A percentile compares a stretch with the other conserved stretches of the same genome.
These are phyloP conservation scores for Sacculina carcini DNA, from an alignment of 2,888 invertebrate genomes.

Conservation along the genomic window DNA sequence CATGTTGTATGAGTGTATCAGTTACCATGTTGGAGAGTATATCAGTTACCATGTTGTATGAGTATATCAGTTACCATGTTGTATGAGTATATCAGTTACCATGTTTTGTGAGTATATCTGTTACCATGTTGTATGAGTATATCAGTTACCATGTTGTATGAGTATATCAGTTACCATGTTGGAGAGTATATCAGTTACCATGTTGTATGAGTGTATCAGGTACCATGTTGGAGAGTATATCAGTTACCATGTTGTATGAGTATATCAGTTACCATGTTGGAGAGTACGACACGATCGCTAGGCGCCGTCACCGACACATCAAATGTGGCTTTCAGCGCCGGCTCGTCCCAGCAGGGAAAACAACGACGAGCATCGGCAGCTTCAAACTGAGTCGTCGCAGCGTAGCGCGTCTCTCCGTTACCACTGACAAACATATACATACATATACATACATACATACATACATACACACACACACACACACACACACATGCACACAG, in stretches of 20 bases:
- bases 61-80: too few species aligned
- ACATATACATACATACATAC: too few species aligned
- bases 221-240: constrained; percentile 5
- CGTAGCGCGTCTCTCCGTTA: constrained; percentile 46
- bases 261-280: constrained; percentile 44
- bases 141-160: not conserved
- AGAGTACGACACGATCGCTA: constrained; percentile 53
- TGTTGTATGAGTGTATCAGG: not conserved
- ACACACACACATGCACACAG: too few species aligned
- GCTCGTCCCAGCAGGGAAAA: constrained; percentile 97
- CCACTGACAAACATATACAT: constrained; percentile 17
- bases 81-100: not conserved
- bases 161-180: not conserved
- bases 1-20: too few species aligned
- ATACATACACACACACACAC: too few species aligned
- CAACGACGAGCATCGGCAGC: constrained; percentile 69
- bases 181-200: not conserved
- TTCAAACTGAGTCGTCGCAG: constrained; percentile 77
- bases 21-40: too few species aligned
- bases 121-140: not conserved
- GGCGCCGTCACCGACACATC: constrained; percentile 62
- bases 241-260: not conserved
- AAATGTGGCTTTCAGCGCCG: constrained; percentile 80
- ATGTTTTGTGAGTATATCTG: not conserved
- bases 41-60: too few species aligned